Conservation (phyloP, 37 sponge, comb jelly and placozoan genomes). For the Cliona cf. orientalis region DNA sequence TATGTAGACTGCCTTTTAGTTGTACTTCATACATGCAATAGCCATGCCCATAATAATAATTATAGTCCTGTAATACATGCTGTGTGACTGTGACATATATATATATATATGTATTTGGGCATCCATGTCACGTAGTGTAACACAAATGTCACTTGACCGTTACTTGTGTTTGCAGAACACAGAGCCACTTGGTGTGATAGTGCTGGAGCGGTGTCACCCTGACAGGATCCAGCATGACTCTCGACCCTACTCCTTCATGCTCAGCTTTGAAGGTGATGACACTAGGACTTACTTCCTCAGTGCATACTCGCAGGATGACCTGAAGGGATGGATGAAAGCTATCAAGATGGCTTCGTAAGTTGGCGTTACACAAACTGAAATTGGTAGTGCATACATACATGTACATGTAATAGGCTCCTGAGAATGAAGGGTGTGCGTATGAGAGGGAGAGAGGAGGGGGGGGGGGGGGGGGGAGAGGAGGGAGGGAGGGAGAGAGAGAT, state of each 20-base stretch:
- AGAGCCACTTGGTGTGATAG: conserved; percentile 61
- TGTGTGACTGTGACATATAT: too few relatives aligned
- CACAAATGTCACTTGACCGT: neutral
- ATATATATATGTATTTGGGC: too few relatives aligned
- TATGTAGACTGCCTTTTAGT: too few relatives aligned
- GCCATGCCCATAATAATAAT: too few relatives aligned
- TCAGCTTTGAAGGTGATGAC: conserved; percentile 62
- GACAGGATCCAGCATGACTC: conserved; percentile 23
- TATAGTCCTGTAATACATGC: too few relatives aligned
- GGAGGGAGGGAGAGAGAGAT: too few relatives aligned
- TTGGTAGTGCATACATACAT: neutral
- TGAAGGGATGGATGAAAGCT: conserved; percentile 60
- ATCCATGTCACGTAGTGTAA: neutral
- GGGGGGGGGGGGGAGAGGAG: too few relatives aligned
- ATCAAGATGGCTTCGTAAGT: conserved; percentile 56
- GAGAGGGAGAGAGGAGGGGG: too few relatives aligned
- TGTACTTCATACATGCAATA: too few relatives aligned
- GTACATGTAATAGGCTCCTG: neutral
- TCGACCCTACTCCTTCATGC: conserved; percentile 52
- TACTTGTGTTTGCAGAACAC: conserved; percentile 5
- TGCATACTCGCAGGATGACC: conserved; percentile 60
- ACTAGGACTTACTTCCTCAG: conserved; percentile 53
- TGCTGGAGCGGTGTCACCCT: conserved; percentile 58
- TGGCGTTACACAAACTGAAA: too few relatives aligned
- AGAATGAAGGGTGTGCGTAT: too few relatives aligned